These are phyloP conservation scores for Trichechus manatus DNA, from an alignment of 2,113 vertebrate genomes.

Conservation along the genomic window DNA sequence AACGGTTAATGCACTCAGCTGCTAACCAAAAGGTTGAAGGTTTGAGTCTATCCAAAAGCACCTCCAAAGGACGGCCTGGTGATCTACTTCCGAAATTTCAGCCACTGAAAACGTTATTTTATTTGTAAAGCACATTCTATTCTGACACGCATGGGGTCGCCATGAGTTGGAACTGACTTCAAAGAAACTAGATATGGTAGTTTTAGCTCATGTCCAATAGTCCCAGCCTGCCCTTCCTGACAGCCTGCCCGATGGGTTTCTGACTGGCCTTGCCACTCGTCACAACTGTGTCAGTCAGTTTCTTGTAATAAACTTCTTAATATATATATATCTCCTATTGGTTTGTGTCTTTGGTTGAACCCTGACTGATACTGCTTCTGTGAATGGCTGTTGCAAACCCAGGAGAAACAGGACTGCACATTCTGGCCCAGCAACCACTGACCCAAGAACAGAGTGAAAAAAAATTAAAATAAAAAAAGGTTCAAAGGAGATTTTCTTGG, in stretches of 20 bases:
- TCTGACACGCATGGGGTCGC: background rate
- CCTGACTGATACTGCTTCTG: background rate
- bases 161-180: background rate
- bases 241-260: background rate
- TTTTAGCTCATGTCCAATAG: background rate
- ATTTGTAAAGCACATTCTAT: background rate
- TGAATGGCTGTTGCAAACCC: background rate
- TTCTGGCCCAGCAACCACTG: background rate
- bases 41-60: no score
- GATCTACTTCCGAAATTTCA: no score
- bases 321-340: background rate
- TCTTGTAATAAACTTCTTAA: constrained; percentile 36
- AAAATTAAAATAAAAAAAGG: background rate
- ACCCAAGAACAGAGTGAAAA: background rate
- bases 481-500: background rate
- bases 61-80: no score
- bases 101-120: no score
- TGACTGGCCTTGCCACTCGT: background rate
- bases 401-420: background rate
- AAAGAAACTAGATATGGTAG: background rate
- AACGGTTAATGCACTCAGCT: no score
- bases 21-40: no score
- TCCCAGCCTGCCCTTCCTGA: background rate
- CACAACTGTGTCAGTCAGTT: background rate
- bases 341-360: constrained; percentile 19